These are phyloP conservation scores for Bubo scandiacus DNA, from an alignment of 2,113 vertebrate species.

Conservation along the genomic window DNA sequence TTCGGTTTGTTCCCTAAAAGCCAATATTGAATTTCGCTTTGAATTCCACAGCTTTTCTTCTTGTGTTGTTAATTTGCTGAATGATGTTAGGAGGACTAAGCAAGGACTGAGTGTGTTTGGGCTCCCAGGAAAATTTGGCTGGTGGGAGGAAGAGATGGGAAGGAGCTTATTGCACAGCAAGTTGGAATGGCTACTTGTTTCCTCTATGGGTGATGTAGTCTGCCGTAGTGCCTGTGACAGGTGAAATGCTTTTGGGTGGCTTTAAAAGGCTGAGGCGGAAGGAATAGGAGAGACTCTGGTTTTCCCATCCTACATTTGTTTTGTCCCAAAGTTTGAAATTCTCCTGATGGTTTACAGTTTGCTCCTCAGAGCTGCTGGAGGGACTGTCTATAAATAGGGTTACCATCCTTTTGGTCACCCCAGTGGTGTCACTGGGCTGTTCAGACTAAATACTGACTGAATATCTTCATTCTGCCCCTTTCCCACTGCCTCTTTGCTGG, in stretches of 20 bases:
- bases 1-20: not conserved
- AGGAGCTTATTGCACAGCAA: not conserved
- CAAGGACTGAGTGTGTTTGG: not conserved
- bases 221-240: not conserved
- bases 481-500: not conserved
- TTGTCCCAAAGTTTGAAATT: not conserved
- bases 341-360: not conserved
- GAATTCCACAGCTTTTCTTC: slow-evolving; percentile 1
- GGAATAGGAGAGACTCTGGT: not conserved
- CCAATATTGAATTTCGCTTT: slow-evolving; percentile 15
- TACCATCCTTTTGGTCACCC: not conserved
- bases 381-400: not conserved
- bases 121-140: not conserved
- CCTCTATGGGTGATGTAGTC: not conserved
- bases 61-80: not conserved
- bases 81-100: not conserved
- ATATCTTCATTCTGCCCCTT: not conserved
- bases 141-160: not conserved
- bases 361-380: not conserved
- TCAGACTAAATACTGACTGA: not conserved
- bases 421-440: not conserved
- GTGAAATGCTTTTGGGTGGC: not conserved
- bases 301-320: not conserved
- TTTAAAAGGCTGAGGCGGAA: not conserved
- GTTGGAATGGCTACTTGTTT: not conserved